Base-by-base conservation (phyloP, 2,888 invertebrate species). In the Cephalotes varians region DNA sequence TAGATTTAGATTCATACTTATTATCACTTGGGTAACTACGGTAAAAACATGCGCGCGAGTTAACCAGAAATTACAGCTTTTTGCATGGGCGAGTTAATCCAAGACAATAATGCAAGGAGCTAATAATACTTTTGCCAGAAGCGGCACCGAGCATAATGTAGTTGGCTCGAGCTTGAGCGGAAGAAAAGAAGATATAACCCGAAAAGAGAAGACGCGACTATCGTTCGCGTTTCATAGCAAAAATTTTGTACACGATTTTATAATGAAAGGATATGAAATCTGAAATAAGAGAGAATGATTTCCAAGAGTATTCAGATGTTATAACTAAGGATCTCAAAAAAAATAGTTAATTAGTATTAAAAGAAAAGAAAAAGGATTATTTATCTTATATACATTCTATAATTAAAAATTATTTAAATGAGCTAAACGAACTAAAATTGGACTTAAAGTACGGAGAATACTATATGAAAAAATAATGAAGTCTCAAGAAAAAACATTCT, bases 51-150 rank as follows among this genome's bases (percentile, higher is more conserved):
- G 21, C 31, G 44, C 60, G 34, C 44, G 73, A 62, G 62, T 62
- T 74, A 74, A 62, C 21, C 15, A 62, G 73, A 62, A 62, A 62
- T 74, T 62, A 73, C 73, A 62, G 73, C 73, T 73, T 73, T 73
- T 73, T 73, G 18, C 73, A 21, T 47, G 62, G 31, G 62, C 21
- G 47, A 47, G 21, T 74, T 74, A 74, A 74, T 62, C 47, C 62
- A 47, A 58, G 73, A 62, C 62, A 62, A 74, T 74, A 74, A 62
- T 34, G 34, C 62, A 44, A 74, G 21, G 10, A 62, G 47, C 47
- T 74, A 74, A 74, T 73, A 62, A 62, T 74, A 47, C 73, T 12
- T 28, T 72, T 62, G 73, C 44, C 73, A 47, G 73, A 62, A 44
- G 44, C 54, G 37, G 12, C 37, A 15, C 37, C 73, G 21, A 44